Base-by-base conservation (phyloP, 2,113 vertebrate species). In the Emydocephalus ijimae region DNA sequence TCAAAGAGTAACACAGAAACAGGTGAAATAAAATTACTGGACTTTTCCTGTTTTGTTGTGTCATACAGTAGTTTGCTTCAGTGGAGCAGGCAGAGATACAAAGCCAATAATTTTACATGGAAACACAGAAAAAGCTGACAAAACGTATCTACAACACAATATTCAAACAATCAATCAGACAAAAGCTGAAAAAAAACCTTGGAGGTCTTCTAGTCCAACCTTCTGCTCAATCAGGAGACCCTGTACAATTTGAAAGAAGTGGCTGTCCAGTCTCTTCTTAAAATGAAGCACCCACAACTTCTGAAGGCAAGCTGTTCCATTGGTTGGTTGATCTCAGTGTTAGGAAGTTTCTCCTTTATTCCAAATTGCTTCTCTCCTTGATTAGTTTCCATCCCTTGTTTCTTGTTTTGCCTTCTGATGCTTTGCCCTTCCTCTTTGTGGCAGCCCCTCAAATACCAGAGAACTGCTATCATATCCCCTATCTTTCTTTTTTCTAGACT, bases 1-100 rank as follows among this genome's bases (percentile, higher is more conserved):
- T 94, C 89, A 92, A 94, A 85, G 96, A 18, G 96, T 0, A 86
- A 95, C 4, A 12, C 3, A 89, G 20, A 86, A 48, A 64, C 91
- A 93, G 5, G 15, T 14, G 24, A 94, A 56, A n/a, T 45, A 5
- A 15, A 12, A 1, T 39, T 39, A 1, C 3, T 9, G 18, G 29
- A 85, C 29, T 85, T 6, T 1, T 90, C 34, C 74, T 96, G 88
- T 6, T 95, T 50, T 61, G 8, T 93, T 89, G 93, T 26, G 12
- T 21, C 10, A 54, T 24, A 45, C 45, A 45, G 45, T 45, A 86
- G 23, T 24, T 56, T n/a, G 18, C 15, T 81, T 81, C 34, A 55
- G 6, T 9, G 8, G 56, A 93, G 1, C 18, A 39, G n/a, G 54
- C 54, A 3, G 92, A 95, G 92, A 92, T 91, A 9, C 89, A 92